phyloP scores from a whole-genome alignment of 2,888 invertebrate genomes.

The Leucophenga maculata region DNA sequence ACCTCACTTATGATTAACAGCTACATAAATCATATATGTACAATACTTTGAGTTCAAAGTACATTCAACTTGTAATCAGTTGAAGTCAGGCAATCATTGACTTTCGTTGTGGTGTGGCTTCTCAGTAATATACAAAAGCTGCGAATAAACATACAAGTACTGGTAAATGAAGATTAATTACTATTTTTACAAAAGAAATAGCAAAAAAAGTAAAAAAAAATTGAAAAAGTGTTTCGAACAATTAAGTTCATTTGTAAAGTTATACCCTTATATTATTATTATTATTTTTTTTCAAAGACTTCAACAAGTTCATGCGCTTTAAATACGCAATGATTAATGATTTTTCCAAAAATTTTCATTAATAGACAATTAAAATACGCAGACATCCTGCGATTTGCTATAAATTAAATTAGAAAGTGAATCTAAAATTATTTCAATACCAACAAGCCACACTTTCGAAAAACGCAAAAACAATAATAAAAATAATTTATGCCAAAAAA shows the following conservation, averaged over 20 bases:
- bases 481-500: conserved; percentile 16
- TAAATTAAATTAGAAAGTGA: neutral
- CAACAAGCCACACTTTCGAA: neutral
- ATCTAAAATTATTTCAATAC: neutral
- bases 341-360: conserved; percentile 12
- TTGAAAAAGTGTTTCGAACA: conserved; percentile 12
- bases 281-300: neutral
- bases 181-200: neutral
- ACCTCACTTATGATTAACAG: neutral
- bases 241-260: conserved; percentile 2
- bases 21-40: neutral
- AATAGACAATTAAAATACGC: conserved; percentile 2
- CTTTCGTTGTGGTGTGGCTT: conserved; percentile 9
- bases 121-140: neutral
- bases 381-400: neutral
- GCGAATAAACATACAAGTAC: conserved; percentile 19
- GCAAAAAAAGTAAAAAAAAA: conserved; percentile 14
- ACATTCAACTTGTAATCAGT: conserved; percentile 56
- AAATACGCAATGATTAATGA: conserved; percentile 4
- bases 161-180: conserved; percentile 52
- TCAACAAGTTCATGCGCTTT: conserved; percentile 18
- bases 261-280: neutral
- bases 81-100: conserved; percentile 9
- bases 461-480: neutral
- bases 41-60: conserved; percentile 37